A percentile compares a stretch with the other conserved stretches of the same genome.
Evolutionary conservation across 2,797 vertebrate genomes (phyloP).

Genomic region (Sphaeramia orbicularis): DNA sequence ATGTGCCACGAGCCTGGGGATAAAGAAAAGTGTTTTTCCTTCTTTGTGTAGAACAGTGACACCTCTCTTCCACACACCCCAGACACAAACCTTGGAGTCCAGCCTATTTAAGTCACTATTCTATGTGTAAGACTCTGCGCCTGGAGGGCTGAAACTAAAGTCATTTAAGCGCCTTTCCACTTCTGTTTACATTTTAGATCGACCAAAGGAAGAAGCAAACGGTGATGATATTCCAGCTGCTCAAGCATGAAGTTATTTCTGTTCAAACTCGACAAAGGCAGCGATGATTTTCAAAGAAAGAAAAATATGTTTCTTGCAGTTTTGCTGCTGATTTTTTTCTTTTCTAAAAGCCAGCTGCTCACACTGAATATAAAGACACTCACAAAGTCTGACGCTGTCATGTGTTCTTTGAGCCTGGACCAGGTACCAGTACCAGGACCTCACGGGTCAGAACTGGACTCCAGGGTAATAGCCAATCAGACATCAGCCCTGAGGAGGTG

Average conservation of each 20-base stretch:
- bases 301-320: background rate
- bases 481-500: conserved; percentile 35
- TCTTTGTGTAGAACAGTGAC: conserved; percentile 10
- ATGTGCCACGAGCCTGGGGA: conserved; percentile 14
- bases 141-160: conserved; percentile 39
- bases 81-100: conserved; percentile 26
- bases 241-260: conserved; percentile 20
- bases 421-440: conserved; percentile 30
- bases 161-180: conserved; percentile 28
- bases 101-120: conserved; percentile 32
- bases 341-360: conserved; percentile 3
- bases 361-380: conserved; percentile 50
- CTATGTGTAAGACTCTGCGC: conserved; percentile 23
- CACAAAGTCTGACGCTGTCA: too few species aligned
- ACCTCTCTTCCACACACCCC: conserved; percentile 25
- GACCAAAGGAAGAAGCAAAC: conserved; percentile 25
- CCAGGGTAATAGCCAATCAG: conserved; percentile 56
- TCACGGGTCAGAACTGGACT: conserved; percentile 16
- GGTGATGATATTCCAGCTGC: conserved; percentile 36
- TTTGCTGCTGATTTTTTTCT: conserved; percentile 4
- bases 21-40: background rate
- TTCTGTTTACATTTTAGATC: conserved; percentile 32
- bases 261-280: conserved; percentile 5
- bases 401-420: conserved; percentile 30
- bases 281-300: conserved; percentile 1